Evolutionary conservation across 2,113 vertebrate genomes (phyloP).

Genomic region (Dipodomys ordii): DNA sequence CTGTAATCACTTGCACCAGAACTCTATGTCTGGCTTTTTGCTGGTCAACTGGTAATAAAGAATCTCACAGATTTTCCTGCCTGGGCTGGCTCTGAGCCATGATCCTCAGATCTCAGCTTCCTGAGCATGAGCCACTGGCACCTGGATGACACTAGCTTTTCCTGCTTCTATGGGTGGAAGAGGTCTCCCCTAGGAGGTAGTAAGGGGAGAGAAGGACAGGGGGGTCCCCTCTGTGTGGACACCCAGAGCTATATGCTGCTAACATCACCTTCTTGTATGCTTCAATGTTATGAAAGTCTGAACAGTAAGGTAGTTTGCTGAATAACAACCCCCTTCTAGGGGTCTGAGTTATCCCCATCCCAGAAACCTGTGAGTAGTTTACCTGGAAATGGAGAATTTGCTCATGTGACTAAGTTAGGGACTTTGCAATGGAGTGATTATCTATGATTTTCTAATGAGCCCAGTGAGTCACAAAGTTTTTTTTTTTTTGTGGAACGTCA

Average conservation of each 20-base stretch:
- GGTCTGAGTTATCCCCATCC: neutral
- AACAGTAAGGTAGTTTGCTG: neutral
- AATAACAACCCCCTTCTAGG: neutral
- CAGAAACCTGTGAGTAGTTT: neutral
- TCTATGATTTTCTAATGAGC: neutral
- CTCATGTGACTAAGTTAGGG: neutral
- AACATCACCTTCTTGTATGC: neutral
- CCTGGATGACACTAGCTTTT: too few species aligned
- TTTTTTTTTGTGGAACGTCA: too few species aligned
- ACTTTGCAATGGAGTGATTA: constrained; percentile 13
- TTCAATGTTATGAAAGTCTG: neutral
- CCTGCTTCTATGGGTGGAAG: too few species aligned
- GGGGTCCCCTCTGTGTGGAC: neutral
- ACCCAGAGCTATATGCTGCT: neutral
- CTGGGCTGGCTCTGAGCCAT: too few species aligned
- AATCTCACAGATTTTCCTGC: too few species aligned
- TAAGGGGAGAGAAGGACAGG: neutral
- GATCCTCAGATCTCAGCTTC: too few species aligned
- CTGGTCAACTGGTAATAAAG: too few species aligned
- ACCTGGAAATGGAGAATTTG: neutral
- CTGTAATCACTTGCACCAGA: too few species aligned
- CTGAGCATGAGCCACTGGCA: too few species aligned
- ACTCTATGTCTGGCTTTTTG: too few species aligned
- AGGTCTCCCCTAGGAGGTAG: neutral
- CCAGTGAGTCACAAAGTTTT: neutral